Conservation (phyloP, 2,113 vertebrate species). For the Eidolon helvum region DNA sequence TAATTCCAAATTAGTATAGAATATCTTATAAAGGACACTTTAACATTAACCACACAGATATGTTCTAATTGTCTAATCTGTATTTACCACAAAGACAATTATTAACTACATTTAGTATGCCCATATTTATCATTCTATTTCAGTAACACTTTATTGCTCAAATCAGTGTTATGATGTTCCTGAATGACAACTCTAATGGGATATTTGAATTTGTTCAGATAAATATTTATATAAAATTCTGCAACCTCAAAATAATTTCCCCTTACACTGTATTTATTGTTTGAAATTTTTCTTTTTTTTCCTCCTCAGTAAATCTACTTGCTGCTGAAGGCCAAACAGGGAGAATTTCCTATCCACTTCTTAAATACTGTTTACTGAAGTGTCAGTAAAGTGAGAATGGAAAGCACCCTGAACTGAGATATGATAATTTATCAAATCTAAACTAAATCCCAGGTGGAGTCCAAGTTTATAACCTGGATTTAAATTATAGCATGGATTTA, state of each 20-base stretch:
- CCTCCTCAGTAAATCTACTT: background rate
- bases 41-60: background rate
- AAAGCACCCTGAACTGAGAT: background rate
- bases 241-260: background rate
- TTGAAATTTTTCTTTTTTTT: background rate
- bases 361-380: conserved; percentile 51
- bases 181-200: background rate
- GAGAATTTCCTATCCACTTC: conserved; percentile 5
- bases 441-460: conserved; percentile 21
- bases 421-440: conserved; percentile 63
- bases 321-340: background rate
- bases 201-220: conserved; percentile 31
- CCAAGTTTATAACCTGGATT: conserved; percentile 61
- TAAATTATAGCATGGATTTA: conserved; percentile 48
- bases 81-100: background rate
- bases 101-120: background rate
- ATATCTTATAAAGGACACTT: background rate
- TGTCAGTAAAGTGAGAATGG: conserved; percentile 26
- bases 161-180: background rate
- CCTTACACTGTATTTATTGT: background rate
- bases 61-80: background rate
- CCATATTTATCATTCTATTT: background rate
- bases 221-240: conserved; percentile 31
- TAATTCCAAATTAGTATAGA: background rate
- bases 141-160: background rate